Percentiles rank a stretch among this genome's conserved stretches.
phyloP scores from a whole-genome alignment of 1,140 invertebrate genomes.

The Drosophila grimshawi region DNA sequence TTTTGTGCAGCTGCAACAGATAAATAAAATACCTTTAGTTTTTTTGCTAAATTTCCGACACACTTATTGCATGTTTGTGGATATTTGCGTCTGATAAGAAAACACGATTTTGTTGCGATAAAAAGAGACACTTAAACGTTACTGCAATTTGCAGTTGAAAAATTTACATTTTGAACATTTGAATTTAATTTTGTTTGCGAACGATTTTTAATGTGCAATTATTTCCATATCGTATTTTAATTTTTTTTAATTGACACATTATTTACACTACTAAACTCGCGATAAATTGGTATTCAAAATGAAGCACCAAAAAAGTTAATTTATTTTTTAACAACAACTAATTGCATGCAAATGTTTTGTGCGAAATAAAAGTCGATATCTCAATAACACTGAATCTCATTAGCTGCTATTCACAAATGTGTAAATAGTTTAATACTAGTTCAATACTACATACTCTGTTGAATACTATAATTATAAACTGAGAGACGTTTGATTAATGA shows the following conservation, averaged over 20 bases:
- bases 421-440: conserved; percentile 32
- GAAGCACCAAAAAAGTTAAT: conserved; percentile 11
- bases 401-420: conserved; percentile 17
- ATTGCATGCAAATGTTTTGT: neutral
- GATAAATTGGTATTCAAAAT: neutral
- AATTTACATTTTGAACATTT: neutral
- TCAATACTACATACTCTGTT: conserved; percentile 20
- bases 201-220: neutral
- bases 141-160: neutral
- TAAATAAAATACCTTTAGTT: conserved; percentile 50
- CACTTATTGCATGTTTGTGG: conserved; percentile 41
- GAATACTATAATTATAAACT: conserved; percentile 32
- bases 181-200: too few relatives aligned
- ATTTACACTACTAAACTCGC: conserved; percentile 1
- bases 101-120: neutral
- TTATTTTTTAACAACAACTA: conserved; percentile 1
- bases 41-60: conserved; percentile 25
- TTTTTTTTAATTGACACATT: neutral
- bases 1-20: conserved; percentile 57
- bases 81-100: conserved; percentile 15
- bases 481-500: conserved; percentile 47
- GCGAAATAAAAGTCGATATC: conserved; percentile 1
- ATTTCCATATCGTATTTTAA: neutral
- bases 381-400: conserved; percentile 17
- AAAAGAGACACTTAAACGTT: conserved; percentile 2